Base-by-base conservation (phyloP, 64 coral and sea anemone genomes). In the Platygyra sinensis region DNA sequence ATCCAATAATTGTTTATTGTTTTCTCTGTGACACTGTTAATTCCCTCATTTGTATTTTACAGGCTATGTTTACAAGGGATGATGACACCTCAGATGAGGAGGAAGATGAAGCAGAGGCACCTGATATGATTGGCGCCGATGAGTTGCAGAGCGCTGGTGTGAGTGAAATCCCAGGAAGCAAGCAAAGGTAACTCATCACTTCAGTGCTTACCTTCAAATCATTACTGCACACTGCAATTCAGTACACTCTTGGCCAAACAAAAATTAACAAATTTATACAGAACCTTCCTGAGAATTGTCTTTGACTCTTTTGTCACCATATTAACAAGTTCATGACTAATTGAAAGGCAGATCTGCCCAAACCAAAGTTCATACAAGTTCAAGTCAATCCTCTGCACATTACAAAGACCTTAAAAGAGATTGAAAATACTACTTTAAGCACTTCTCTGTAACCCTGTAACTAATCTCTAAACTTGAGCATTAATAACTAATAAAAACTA, bases 31-130 rank as follows among this genome's bases (percentile, higher is more conserved):
- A 79, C 1, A 9, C 12, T 18, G 16, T n/a, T 20, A 31, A 84
- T 49, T 59, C 22, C 22, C 3, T 60, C 13, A 2, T 73, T 36
- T 79, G 18, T 36, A 14, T 65, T 86, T 60, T 12, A 24, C 51
- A 97, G 95, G 52, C 95, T 10, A 32, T 97, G 28, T 83, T 97
- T 22, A 97, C 95, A n/a, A 83, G 92, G 81, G 95, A 97, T 39
- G 95, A 97, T 52, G 92, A 97, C 55, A 97, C 95, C 20, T 97
- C 95, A 51, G 95, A 97, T 74, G 95, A 97, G 33, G 92, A 94
- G 14, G 88, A 94, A 17, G 86, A 74, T 30, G 82, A 78, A 2
- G 76, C 76, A 62, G 95, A 96, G 17, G 67, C 63, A 14, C 52
- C 76, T 31, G 90, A 89, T 19, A 79, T 77, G 57, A 60, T 94